These are phyloP conservation scores for Odobenus rosmarus DNA, from an alignment of 2,113 vertebrate species.

Conservation along the genomic window DNA sequence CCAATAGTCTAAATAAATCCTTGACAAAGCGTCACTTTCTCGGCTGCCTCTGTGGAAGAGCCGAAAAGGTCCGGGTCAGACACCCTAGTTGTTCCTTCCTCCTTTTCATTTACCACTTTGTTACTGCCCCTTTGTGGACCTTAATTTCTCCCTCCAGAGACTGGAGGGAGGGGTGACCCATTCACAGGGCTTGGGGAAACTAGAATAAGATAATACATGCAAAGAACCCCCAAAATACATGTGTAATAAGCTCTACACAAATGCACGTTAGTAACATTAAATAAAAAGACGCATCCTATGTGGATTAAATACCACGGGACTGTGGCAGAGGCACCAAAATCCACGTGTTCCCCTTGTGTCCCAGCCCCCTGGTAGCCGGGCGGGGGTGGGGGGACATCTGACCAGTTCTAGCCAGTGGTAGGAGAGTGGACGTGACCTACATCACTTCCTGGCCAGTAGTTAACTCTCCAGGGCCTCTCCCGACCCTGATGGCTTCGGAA, in stretches of 20 bases:
- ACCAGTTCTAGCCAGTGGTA: background rate
- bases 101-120: background rate
- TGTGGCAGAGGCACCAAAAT: background rate
- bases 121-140: background rate
- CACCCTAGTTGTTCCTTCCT: background rate
- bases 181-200: background rate
- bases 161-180: background rate
- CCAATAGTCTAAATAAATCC: background rate
- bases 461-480: background rate
- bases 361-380: background rate
- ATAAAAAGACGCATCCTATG: background rate
- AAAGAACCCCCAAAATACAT: background rate
- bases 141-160: background rate
- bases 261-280: background rate
- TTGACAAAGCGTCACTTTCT: background rate
- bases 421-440: fast-evolving
- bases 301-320: background rate
- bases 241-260: background rate
- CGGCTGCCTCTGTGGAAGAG: background rate
- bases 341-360: fast-evolving
- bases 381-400: too few relatives aligned
- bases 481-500: background rate
- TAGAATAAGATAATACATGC: background rate
- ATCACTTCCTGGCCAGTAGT: background rate
- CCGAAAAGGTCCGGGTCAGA: background rate